These are phyloP conservation scores for Vireo altiloquus DNA, from an alignment of 2,113 vertebrate genomes.

Conservation along the genomic window DNA sequence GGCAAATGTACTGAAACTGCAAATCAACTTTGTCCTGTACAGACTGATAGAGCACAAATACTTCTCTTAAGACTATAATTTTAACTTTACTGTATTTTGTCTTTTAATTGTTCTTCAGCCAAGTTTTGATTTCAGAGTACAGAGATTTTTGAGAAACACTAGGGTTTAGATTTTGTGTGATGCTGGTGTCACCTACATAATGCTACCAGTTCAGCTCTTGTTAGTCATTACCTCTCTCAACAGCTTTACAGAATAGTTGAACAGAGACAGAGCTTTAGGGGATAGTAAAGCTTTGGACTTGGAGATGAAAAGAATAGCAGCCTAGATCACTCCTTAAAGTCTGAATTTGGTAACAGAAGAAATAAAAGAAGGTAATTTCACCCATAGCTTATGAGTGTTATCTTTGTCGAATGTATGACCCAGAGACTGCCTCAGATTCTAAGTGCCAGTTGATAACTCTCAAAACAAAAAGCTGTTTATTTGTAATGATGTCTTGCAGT, in stretches of 20 bases:
- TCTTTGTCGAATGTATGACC: not conserved
- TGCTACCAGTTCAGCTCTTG: not conserved
- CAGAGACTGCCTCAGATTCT: not conserved
- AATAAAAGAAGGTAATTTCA: not conserved
- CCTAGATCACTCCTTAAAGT: not conserved
- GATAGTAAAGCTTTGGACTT: not conserved
- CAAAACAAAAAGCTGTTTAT: not conserved
- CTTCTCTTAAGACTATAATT: not conserved
- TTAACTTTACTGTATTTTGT: not conserved
- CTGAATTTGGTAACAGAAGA: not conserved
- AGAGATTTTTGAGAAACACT: slow-evolving; percentile 1
- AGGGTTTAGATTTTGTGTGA: not conserved
- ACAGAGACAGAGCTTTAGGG: not conserved
- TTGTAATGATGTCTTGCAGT: not conserved
- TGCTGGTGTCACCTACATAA: not conserved
- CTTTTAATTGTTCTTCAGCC: not conserved
- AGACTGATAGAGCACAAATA: not conserved
- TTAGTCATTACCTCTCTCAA: not conserved
- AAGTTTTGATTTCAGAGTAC: not conserved
- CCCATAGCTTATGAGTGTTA: not conserved
- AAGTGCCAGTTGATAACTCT: not conserved
- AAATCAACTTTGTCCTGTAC: not conserved
- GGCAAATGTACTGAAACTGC: not conserved
- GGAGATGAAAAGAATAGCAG: not conserved
- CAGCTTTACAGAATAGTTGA: not conserved